Base-by-base conservation (phyloP, 2,113 vertebrate species). In the Geococcyx californianus region DNA sequence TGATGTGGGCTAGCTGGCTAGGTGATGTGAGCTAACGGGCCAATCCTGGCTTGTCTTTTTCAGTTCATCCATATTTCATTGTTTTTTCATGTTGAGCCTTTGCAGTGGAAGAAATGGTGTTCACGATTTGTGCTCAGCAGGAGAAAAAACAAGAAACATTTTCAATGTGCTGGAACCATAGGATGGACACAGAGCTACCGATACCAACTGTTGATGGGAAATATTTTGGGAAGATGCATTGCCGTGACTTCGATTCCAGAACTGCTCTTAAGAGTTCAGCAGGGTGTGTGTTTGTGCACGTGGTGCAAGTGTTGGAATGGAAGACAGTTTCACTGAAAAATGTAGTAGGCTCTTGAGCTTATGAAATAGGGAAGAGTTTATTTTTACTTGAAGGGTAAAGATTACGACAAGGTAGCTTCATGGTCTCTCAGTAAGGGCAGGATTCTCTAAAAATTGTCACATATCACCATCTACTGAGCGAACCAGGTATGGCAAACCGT, bases 381-480 rank as follows among this genome's bases (percentile, higher is more conserved):
- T 84, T 89, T 40, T 4, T 45, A 19, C 16, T 76, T 62, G 28
- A 70, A 15, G 51, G 34, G 21, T 87, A 80, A 83, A 60, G 72
- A 38, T 42, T 62, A 5, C 42, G 38, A 14, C 21, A n/a, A 18
- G 26, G n/a, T 9, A 52, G 33, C 21, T 16, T 55, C 2, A 1
- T 17, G 16, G 1, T 47, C 19, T 7, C 13, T 31, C 4, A 8
- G 36, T 3, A 8, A 13, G 34, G 64, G 44, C 40, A 6, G 31
- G 18, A 28, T 54, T n/a, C n/a, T 59, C 87, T 36, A 91, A 91
- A 96, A 74, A 3, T 91, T 74, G 88, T 95, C 91, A 2, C 19
- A 90, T 5, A 96, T 20, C 94, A 83, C 97, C 97, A 98, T 94
- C 98, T 98, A 25, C 83, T 97, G 97, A 84, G 85, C 78, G 93